Percentiles rank a stretch among this genome's conserved stretches.
These are phyloP conservation scores for Medauroidea extradentata DNA, from an alignment of 1,140 invertebrate genomes.

Conservation along the genomic window DNA sequence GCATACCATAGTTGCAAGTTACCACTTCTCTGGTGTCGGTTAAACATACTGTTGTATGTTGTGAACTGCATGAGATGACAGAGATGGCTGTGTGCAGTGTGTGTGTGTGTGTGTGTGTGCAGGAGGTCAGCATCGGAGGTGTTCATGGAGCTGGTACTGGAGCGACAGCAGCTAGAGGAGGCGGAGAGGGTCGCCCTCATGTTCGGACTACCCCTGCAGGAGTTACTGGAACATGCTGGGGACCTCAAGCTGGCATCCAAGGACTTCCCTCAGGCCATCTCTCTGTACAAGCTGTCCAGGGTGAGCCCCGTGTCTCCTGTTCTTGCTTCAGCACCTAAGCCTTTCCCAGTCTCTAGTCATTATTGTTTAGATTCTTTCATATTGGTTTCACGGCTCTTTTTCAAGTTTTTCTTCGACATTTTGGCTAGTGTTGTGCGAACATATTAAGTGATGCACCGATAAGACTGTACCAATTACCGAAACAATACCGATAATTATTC, in stretches of 20 bases:
- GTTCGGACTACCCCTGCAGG: constrained; percentile 63
- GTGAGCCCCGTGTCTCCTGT: constrained; percentile 38
- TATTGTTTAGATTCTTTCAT: too few species aligned
- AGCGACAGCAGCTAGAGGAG: constrained; percentile 50
- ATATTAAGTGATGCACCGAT: too few species aligned
- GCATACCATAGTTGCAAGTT: too few species aligned
- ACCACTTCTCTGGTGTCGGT: too few species aligned
- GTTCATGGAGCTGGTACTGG: constrained; percentile 60
- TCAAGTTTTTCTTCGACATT: too few species aligned
- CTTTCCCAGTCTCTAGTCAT: too few species aligned
- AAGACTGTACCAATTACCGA: too few species aligned
- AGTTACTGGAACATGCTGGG: constrained; percentile 66
- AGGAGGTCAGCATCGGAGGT: constrained; percentile 59
- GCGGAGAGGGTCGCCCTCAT: constrained; percentile 51
- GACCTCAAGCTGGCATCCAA: constrained; percentile 61
- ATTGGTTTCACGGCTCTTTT: too few species aligned
- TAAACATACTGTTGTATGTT: too few species aligned
- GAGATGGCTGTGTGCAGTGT: background rate
- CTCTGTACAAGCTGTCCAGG: constrained; percentile 67
- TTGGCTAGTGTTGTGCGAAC: too few species aligned
- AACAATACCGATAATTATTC: too few species aligned
- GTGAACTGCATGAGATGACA: too few species aligned
- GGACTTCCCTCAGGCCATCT: constrained; percentile 59
- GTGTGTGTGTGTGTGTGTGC: background rate
- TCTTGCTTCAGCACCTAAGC: background rate